Percentiles rank a stretch among this genome's conserved stretches.
Evolutionary conservation across 2,797 vertebrate genomes (phyloP).

Genomic region (Mormyrus hasselquistii): DNA sequence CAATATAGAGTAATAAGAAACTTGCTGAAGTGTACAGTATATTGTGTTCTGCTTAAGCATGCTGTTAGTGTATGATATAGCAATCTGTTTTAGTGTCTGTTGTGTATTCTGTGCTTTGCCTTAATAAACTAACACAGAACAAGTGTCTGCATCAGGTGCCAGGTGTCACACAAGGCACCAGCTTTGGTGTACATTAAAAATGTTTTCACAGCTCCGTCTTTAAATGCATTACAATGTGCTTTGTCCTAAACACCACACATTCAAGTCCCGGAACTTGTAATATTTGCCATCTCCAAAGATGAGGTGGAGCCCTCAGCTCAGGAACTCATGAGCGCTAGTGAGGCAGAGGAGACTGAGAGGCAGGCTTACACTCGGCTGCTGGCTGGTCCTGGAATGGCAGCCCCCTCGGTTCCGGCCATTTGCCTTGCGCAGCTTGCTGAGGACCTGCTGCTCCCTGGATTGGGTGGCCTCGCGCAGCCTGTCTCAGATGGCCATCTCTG

Average conservation of each 20-base stretch:
- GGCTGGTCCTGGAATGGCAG: not conserved
- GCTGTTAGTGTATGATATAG: conserved; percentile 59
- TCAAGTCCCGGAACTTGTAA: not conserved
- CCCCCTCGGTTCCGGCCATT: not conserved
- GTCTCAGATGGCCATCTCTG: not conserved
- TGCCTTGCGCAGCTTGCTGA: not conserved
- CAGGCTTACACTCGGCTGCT: not conserved
- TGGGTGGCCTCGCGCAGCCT: not conserved
- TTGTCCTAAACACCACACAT: not conserved
- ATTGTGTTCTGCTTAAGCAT: conserved; percentile 68
- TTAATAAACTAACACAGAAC: conserved; percentile 54
- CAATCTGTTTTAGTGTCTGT: conserved; percentile 60
- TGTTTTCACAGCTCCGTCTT: not conserved
- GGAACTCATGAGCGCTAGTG: not conserved
- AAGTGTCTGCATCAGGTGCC: conserved; percentile 37
- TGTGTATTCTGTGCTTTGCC: conserved; percentile 62
- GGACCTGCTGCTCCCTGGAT: not conserved
- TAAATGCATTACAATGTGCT: not conserved
- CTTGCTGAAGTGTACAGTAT: conserved; percentile 55
- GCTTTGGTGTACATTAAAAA: not conserved
- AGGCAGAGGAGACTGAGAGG: not conserved
- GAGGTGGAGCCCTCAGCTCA: not conserved
- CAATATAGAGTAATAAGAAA: conserved; percentile 34
- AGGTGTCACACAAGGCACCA: not conserved
- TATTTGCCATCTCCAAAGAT: not conserved